phyloP scores from a whole-genome alignment of 2,113 vertebrate genomes.

The Antidorcas marsupialis region DNA sequence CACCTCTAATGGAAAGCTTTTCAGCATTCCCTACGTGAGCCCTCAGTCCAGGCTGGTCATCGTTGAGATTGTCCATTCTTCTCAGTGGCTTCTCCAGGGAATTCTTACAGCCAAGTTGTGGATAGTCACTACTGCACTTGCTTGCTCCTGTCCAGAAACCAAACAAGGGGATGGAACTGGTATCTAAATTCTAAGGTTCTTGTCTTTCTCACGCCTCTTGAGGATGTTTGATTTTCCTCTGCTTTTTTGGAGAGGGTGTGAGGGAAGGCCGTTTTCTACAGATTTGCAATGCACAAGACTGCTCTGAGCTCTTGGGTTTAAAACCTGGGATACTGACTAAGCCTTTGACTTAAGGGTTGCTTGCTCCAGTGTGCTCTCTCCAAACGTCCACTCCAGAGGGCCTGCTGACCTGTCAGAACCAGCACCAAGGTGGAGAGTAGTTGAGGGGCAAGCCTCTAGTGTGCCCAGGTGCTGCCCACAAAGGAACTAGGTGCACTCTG shows the following conservation, averaged over 20 bases:
- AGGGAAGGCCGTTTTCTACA: background rate
- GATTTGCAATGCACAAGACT: background rate
- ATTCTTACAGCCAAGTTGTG: background rate
- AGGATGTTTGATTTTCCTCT: background rate
- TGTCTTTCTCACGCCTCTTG: background rate
- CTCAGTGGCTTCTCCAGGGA: background rate
- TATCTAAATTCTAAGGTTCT: background rate
- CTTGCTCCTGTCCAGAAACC: constrained; percentile 34
- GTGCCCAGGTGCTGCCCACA: constrained; percentile 39
- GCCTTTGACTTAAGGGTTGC: background rate
- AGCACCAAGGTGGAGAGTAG: background rate
- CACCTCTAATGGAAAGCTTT: constrained; percentile 34
- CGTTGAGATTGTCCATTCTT: constrained; percentile 5
- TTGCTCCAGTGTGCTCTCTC: background rate
- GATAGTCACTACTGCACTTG: background rate
- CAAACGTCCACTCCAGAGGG: background rate
- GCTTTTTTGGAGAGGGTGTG: background rate
- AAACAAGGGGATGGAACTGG: background rate
- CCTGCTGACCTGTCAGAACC: background rate
- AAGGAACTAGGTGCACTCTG: constrained; percentile 8
- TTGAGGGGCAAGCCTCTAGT: background rate
- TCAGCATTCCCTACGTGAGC: background rate
- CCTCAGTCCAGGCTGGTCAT: background rate
- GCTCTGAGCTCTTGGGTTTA: background rate
- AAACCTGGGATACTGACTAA: background rate